Conservation (phyloP, 2,797 vertebrate genomes). For the Falco cherrug region DNA sequence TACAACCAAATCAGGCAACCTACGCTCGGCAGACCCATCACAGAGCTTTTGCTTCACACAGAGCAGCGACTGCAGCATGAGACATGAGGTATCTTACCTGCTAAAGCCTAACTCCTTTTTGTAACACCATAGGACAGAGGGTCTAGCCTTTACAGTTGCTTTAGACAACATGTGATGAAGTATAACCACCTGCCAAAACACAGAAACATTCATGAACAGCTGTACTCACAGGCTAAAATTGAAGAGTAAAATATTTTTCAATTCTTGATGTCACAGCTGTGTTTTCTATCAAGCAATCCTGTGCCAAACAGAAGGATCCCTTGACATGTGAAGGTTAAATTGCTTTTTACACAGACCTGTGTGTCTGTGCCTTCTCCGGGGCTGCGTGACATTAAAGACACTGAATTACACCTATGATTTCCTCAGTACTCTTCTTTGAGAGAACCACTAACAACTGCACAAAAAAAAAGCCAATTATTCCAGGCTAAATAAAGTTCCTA, state of each 20-base stretch:
- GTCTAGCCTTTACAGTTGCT: slow-evolving; percentile 89
- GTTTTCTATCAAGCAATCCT: neutral
- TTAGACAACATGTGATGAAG: slow-evolving; percentile 99
- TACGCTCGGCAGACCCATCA: accelerated
- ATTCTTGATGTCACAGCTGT: neutral
- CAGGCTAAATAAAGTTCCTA: neutral
- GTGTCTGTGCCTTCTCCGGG: neutral
- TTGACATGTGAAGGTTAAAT: accelerated
- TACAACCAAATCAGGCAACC: accelerated
- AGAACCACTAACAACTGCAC: neutral
- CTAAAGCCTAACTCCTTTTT: slow-evolving; percentile 97
- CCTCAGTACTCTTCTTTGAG: neutral
- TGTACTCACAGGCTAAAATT: accelerated
- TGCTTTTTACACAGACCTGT: neutral
- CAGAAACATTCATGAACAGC: neutral
- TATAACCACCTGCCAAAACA: slow-evolving; percentile 89
- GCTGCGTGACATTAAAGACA: neutral
- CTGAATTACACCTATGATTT: accelerated
- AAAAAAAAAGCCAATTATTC: accelerated
- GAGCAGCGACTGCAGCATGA: accelerated
- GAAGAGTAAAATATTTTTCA: neutral
- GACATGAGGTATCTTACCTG: slow-evolving; percentile 78
- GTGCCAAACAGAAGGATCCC: neutral
- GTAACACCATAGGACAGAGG: slow-evolving; percentile 97
- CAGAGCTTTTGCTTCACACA: neutral